Percentiles rank a stretch among this genome's conserved stretches.
phyloP scores from a whole-genome alignment of 2,888 invertebrate genomes.

The Marasmarcha lunaedactyla region DNA sequence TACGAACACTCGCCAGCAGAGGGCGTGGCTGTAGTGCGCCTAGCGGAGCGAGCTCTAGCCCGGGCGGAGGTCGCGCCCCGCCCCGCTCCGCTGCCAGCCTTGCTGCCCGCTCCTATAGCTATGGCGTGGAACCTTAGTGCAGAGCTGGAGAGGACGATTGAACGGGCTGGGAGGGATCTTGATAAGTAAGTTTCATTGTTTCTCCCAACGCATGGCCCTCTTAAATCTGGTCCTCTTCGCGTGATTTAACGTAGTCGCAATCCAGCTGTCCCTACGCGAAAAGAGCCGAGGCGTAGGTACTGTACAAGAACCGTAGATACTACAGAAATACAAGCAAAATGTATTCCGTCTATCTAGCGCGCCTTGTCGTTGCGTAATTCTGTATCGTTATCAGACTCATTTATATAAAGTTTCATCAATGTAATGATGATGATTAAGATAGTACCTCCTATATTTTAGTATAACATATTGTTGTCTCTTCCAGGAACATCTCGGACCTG shows the following conservation, averaged over 20 bases:
- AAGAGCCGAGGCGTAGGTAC: no score
- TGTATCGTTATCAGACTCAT: no score
- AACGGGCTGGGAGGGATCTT: conserved; percentile 75
- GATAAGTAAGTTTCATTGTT: conserved; percentile 70
- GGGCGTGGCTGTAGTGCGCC: conserved; percentile 62
- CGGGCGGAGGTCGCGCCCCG: conserved; percentile 68
- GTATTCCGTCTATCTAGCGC: no score
- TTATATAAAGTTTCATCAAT: no score
- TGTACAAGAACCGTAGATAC: no score
- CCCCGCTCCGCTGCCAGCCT: conserved; percentile 71
- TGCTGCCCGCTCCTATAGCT: conserved; percentile 80
- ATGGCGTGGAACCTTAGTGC: conserved; percentile 76
- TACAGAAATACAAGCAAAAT: no score
- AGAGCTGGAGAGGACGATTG: conserved; percentile 70
- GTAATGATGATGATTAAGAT: no score
- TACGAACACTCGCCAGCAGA: conserved; percentile 96
- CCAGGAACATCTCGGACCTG: conserved; percentile 85
- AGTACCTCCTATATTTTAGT: no score
- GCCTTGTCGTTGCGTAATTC: no score
- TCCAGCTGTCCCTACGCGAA: no score
- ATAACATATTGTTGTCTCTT: neutral
- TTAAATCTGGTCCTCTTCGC: no score
- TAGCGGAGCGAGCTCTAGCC: conserved; percentile 66
- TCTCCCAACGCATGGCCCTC: neutral
- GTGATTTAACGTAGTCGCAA: no score